Conservation (phyloP, 1,140 invertebrate genomes). For the roundworm (Caenorhabditis elegans) region WBcel235 BX284604.4:8451501-8452000, state of each 20-base stretch:
- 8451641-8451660: conserved; percentile 20
- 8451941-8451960: not conserved
- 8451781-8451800: not conserved
- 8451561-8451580: too few species aligned
- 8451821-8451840: not conserved
- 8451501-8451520: too few species aligned
- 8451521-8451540: too few species aligned
- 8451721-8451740: conserved; percentile 30
- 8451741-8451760: conserved; percentile 4
- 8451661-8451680: conserved; percentile 21
- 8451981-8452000: too few species aligned
- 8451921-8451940: too few species aligned
- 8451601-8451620: not conserved
- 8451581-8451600: too few species aligned
- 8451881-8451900: too few species aligned
- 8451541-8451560: too few species aligned
- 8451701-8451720: not conserved
- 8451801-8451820: not conserved
- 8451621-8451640: not conserved
- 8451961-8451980: too few species aligned
- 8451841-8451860: too few species aligned
- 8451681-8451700: not conserved
- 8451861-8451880: too few species aligned
- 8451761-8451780: not conserved
- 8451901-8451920: too few species aligned